These are phyloP conservation scores for Aspidiotus rigidus DNA, from an alignment of 2,888 invertebrate genomes.

Conservation along the genomic window DNA sequence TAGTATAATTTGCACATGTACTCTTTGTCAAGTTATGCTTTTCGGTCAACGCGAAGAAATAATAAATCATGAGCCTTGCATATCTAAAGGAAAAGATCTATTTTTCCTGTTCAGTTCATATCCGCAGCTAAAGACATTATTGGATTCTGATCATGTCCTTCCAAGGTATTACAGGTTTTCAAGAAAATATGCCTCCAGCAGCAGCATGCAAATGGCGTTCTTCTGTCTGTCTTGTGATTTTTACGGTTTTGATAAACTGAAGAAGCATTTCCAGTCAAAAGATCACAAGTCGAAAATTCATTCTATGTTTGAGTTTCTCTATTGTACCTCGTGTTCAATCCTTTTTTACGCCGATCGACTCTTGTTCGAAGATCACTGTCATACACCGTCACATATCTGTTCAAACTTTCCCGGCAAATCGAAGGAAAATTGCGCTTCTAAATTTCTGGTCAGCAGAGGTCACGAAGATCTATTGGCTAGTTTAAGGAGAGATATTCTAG, in stretches of 20 bases:
- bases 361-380: not conserved
- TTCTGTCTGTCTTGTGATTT: not conserved
- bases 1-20: not conserved
- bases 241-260: not conserved
- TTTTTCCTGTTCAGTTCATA: not conserved
- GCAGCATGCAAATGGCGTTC: not conserved
- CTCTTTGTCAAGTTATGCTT: not conserved
- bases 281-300: not conserved
- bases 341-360: not conserved
- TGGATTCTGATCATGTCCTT: not conserved
- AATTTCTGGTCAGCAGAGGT: not conserved
- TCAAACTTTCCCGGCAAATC: not conserved
- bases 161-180: not conserved
- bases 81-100: not conserved
- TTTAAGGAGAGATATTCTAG: not conserved
- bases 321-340: not conserved
- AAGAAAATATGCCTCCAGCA: not conserved
- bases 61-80: not conserved
- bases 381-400: not conserved
- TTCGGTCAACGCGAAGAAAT: not conserved
- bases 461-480: not conserved
- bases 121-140: not conserved
- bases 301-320: not conserved
- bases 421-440: not conserved
- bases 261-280: not conserved